Evolutionary conservation across 2,797 vertebrate genomes (phyloP).

Genomic region (Mormyrops attenuatus): DNA sequence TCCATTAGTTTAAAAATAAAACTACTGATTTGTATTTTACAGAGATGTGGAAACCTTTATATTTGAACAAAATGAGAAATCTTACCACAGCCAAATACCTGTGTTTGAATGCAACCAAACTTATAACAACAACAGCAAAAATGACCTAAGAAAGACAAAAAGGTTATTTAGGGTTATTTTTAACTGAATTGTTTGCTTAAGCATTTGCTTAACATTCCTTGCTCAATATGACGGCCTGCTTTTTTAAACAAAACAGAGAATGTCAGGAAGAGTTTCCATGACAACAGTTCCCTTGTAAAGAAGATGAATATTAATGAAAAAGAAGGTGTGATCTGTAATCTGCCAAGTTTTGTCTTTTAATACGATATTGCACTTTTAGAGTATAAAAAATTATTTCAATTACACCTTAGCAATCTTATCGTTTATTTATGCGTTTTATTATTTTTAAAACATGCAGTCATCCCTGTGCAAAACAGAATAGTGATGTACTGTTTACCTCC

Average conservation of each 20-base stretch:
- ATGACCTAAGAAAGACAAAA: background rate
- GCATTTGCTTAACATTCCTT: background rate
- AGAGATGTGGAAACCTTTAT: background rate
- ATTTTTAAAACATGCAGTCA: background rate
- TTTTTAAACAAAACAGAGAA: constrained; percentile 35
- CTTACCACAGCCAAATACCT: background rate
- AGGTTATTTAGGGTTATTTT: background rate
- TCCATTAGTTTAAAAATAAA: background rate
- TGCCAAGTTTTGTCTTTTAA: background rate
- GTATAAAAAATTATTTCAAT: background rate
- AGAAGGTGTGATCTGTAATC: constrained; percentile 18
- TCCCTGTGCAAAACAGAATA: background rate
- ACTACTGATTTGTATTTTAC: background rate
- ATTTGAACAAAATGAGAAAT: background rate
- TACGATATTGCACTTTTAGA: background rate
- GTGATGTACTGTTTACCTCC: background rate
- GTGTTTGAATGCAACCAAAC: background rate
- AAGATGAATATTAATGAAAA: constrained; percentile 48
- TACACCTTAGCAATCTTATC: background rate
- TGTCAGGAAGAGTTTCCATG: constrained; percentile 59
- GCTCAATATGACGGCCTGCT: background rate
- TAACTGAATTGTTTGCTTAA: background rate
- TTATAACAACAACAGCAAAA: background rate
- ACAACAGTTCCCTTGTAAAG: constrained; percentile 60
- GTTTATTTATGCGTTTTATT: background rate